phyloP scores from a whole-genome alignment of 2,797 vertebrate species.

The Halcyon badia region DNA sequence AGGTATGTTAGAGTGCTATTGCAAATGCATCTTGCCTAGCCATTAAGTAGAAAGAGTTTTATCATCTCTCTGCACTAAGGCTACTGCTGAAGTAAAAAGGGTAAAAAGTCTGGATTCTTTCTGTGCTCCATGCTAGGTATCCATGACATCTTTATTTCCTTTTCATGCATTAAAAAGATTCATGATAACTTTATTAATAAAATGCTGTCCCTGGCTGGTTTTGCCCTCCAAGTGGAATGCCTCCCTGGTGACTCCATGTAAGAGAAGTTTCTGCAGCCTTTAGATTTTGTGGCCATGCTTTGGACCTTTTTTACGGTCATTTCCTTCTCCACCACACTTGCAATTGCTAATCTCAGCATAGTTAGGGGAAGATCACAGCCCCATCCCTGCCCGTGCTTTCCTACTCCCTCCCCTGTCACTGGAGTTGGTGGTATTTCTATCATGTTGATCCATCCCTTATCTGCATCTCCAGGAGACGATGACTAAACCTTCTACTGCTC shows the following conservation, averaged over 20 bases:
- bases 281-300: not conserved
- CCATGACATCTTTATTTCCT: not conserved
- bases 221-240: not conserved
- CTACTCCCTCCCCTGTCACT: not conserved
- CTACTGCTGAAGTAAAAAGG: not conserved
- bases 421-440: not conserved
- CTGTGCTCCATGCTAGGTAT: not conserved
- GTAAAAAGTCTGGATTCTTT: not conserved
- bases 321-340: not conserved
- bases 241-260: fast-evolving
- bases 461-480: fast-evolving
- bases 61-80: not conserved
- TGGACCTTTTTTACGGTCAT: not conserved
- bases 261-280: not conserved
- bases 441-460: not conserved
- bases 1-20: not conserved
- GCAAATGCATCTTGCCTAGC: not conserved
- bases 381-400: not conserved
- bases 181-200: not conserved
- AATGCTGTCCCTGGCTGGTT: not conserved
- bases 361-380: not conserved
- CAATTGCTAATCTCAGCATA: not conserved
- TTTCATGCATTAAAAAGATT: not conserved
- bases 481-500: not conserved
- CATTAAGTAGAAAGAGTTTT: not conserved